Percentiles rank a stretch among this genome's conserved stretches.
These are phyloP conservation scores for Cephus pygmeus DNA, from an alignment of 2,888 invertebrate genomes.

Conservation along the genomic window DNA sequence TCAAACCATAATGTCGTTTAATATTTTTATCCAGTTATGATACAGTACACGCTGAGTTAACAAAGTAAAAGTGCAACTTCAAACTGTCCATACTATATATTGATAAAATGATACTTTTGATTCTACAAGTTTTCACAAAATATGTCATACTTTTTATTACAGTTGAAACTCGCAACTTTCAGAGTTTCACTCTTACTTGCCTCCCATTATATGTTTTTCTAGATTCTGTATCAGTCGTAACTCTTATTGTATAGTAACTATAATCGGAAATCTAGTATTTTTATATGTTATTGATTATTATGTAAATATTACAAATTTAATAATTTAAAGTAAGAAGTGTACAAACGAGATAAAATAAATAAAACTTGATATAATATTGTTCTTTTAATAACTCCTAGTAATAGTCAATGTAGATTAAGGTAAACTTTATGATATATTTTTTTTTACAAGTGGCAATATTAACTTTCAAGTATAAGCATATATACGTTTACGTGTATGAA, in stretches of 20 bases:
- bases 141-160: neutral
- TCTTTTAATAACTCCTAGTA: neutral
- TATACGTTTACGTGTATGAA: neutral
- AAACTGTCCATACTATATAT: neutral
- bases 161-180: neutral
- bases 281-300: conserved; percentile 30
- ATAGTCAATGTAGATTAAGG: neutral
- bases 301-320: conserved; percentile 28
- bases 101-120: neutral
- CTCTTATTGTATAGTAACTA: conserved; percentile 20
- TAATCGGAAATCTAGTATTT: conserved; percentile 27
- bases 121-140: neutral
- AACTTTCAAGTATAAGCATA: neutral
- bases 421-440: neutral
- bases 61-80: neutral
- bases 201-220: neutral
- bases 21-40: neutral
- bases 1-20: neutral
- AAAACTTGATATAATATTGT: neutral
- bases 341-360: neutral
- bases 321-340: conserved; percentile 16
- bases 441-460: neutral
- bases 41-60: neutral
- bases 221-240: neutral
- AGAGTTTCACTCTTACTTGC: neutral